Percentiles rank a stretch among this genome's conserved stretches.
These are phyloP conservation scores for Dione juno DNA, from an alignment of 2,888 invertebrate genomes.

Conservation along the genomic window DNA sequence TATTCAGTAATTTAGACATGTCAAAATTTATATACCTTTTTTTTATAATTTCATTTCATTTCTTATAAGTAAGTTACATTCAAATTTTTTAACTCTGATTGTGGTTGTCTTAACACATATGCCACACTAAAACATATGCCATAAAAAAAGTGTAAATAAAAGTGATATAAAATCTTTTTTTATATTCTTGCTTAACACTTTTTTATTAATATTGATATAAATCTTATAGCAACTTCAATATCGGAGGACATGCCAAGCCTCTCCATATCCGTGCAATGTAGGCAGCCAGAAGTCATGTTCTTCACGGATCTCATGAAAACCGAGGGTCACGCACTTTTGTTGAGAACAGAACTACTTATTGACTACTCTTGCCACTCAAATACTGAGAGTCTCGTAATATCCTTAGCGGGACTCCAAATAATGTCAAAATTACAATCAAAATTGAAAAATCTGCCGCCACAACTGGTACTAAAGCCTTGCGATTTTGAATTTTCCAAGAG, in stretches of 20 bases:
- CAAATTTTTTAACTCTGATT: no score
- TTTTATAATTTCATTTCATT: no score
- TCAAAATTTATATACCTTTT: no score
- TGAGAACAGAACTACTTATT: slow-evolving; percentile 87
- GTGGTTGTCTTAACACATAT: no score
- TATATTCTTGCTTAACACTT: no score
- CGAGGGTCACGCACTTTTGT: slow-evolving; percentile 85
- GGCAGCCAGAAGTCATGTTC: slow-evolving; percentile 90
- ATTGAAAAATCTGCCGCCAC: slow-evolving; percentile 80
- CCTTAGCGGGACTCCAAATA: slow-evolving; percentile 69
- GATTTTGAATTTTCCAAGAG: slow-evolving; percentile 87
- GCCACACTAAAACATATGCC: no score
- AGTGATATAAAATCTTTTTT: no score
- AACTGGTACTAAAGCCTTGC: slow-evolving; percentile 86
- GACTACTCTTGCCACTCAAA: slow-evolving; percentile 88
- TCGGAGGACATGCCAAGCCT: slow-evolving; percentile 82
- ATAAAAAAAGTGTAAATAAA: no score
- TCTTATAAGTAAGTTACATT: no score
- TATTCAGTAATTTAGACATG: no score
- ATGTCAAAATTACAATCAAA: slow-evolving; percentile 85
- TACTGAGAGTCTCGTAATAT: slow-evolving; percentile 84
- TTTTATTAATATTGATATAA: neutral
- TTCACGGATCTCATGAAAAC: slow-evolving; percentile 86
- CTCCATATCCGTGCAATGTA: slow-evolving; percentile 88
- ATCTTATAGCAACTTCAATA: slow-evolving; percentile 74